Evolutionary conservation across 2,888 invertebrate genomes (phyloP).

Genomic region (Xestia ashworthii): DNA sequence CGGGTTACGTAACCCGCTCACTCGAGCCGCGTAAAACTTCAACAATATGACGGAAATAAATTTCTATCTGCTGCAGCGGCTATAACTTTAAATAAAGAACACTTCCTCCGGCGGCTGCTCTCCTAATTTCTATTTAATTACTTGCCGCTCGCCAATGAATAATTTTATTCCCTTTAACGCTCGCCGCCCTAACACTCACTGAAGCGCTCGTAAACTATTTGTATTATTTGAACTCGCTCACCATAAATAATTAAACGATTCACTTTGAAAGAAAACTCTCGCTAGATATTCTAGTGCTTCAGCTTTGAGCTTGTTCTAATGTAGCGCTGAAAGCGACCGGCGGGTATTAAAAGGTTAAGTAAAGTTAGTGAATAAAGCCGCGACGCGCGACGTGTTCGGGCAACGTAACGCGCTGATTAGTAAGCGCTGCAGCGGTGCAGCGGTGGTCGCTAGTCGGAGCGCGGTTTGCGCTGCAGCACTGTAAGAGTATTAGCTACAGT

Average conservation of each 20-base stretch:
- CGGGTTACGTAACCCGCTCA: conserved; percentile 56
- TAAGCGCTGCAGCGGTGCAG: conserved; percentile 24
- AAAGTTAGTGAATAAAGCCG: conserved; percentile 32
- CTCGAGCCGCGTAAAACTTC: conserved; percentile 56
- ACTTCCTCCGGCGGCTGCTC: conserved; percentile 39
- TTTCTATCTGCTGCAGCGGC: conserved; percentile 63
- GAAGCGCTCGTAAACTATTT: conserved; percentile 61
- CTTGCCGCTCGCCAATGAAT: conserved; percentile 59
- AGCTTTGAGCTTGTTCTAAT: background rate
- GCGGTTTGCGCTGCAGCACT: conserved; percentile 6
- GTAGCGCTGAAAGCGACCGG: background rate
- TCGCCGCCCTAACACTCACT: conserved; percentile 47
- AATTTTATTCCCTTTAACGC: conserved; percentile 49
- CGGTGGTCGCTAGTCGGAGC: background rate
- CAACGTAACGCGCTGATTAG: conserved; percentile 17
- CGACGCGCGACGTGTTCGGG: conserved; percentile 12
- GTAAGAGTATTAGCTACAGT: conserved; percentile 13
- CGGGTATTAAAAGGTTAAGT: conserved; percentile 18
- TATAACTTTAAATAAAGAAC: conserved; percentile 43
- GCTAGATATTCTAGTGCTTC: background rate
- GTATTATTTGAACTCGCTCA: conserved; percentile 49
- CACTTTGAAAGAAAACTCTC: conserved; percentile 29
- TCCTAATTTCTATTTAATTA: conserved; percentile 66
- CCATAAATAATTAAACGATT: conserved; percentile 34
- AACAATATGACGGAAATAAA: conserved; percentile 72